Evolutionary conservation across 2,888 invertebrate genomes (phyloP).

Genomic region (Hirtodrosophila alboralis): DNA sequence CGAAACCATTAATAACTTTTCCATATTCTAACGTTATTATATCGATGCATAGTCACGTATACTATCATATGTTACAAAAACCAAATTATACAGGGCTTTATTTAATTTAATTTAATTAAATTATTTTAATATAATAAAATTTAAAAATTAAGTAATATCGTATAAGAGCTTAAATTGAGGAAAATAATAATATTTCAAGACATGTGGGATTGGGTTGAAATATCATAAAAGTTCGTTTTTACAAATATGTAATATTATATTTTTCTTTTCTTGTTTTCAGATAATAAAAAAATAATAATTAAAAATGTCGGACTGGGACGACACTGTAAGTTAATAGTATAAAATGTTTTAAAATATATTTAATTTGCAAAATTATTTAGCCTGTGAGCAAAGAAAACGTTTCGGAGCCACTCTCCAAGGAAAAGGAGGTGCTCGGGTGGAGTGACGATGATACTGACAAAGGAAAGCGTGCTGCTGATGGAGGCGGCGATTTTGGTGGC

Average conservation of each 20-base stretch:
- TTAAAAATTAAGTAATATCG: no score
- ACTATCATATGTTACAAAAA: no score
- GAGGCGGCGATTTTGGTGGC: constrained; percentile 18
- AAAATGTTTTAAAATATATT: not conserved
- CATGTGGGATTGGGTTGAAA: no score
- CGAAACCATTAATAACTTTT: no score
- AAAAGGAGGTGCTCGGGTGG: constrained; percentile 30
- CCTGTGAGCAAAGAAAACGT: not conserved
- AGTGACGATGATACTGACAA: constrained; percentile 24
- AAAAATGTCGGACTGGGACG: constrained; percentile 75
- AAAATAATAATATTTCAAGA: no score
- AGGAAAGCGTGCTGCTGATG: not conserved
- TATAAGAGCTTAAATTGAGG: no score
- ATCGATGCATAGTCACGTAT: no score
- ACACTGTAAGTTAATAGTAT: constrained; percentile 36
- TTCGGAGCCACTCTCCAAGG: not conserved
- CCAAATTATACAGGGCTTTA: no score
- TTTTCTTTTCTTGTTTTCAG: constrained; percentile 5
- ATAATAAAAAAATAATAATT: not conserved
- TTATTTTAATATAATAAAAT: no score
- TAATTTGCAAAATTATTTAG: constrained; percentile 1
- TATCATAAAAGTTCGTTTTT: no score
- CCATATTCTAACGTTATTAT: no score
- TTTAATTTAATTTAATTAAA: no score
- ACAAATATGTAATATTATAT: not conserved